Percentiles rank a stretch among this genome's conserved stretches.
These are phyloP conservation scores for Nephrotoma appendiculata DNA, from an alignment of 2,888 invertebrate species.

Conservation along the genomic window DNA sequence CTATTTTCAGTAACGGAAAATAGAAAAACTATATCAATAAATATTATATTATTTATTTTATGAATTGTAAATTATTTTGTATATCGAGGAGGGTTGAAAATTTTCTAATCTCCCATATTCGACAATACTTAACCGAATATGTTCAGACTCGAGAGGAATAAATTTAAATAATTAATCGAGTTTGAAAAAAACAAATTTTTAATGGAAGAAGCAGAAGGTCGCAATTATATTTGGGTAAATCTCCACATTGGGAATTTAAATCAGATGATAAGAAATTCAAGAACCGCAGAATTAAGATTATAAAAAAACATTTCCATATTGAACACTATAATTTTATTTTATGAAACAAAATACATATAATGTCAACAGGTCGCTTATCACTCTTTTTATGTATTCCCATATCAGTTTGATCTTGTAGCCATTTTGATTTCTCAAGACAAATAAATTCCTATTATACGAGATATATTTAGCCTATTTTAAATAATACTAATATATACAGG, in stretches of 20 bases:
- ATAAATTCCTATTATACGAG: background rate
- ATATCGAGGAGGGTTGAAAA: background rate
- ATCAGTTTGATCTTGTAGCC: background rate
- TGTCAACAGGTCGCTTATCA: background rate
- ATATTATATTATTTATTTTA: background rate
- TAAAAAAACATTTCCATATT: background rate
- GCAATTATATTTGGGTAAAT: background rate
- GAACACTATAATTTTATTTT: background rate
- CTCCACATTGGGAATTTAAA: background rate
- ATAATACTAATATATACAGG: background rate
- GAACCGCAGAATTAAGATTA: background rate
- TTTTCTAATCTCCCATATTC: background rate
- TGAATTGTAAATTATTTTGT: background rate
- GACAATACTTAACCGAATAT: background rate
- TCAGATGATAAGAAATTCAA: background rate
- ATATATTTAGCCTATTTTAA: background rate
- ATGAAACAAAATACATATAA: background rate
- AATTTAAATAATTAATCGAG: background rate
- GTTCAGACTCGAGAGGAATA: background rate
- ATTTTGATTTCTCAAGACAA: background rate
- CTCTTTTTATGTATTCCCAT: background rate
- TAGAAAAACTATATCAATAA: background rate
- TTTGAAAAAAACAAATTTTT: background rate
- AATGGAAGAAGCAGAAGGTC: background rate
- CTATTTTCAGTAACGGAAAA: background rate